These are phyloP conservation scores for Leptoclinus maculatus DNA, from an alignment of 2,797 vertebrate species.

Conservation along the genomic window DNA sequence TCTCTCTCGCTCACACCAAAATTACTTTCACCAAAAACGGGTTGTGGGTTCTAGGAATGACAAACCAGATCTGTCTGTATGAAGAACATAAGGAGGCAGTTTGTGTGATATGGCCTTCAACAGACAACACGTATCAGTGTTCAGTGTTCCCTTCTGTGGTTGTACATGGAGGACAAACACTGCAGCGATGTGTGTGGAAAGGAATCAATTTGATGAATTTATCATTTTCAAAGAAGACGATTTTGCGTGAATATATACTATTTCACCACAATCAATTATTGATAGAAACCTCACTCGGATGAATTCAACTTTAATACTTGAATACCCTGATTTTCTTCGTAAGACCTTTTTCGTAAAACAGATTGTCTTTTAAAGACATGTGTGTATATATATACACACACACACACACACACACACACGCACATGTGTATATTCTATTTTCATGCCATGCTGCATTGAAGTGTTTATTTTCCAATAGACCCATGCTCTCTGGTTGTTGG, in stretches of 20 bases:
- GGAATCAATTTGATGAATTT: neutral
- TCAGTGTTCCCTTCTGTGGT: neutral
- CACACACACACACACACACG: neutral
- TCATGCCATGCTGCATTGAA: constrained; percentile 11
- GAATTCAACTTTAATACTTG: neutral
- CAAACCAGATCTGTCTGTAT: too few relatives aligned
- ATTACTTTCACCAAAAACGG: too few relatives aligned
- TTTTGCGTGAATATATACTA: neutral
- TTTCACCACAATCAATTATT: neutral
- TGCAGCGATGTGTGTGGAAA: neutral
- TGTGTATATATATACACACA: neutral
- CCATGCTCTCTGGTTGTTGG: constrained; percentile 42
- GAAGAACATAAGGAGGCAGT: neutral
- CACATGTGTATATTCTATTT: neutral
- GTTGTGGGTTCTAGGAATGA: too few relatives aligned
- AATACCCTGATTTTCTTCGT: neutral
- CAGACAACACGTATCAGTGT: neutral
- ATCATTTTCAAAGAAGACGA: neutral
- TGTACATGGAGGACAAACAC: neutral
- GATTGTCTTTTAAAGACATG: too few relatives aligned
- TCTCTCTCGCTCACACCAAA: neutral
- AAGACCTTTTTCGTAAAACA: too few relatives aligned
- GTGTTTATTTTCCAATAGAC: constrained; percentile 50
- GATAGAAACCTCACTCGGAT: neutral
- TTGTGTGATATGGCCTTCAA: neutral